Conservation (phyloP, 2,888 invertebrate genomes). For the Nomada fabriciana region DNA sequence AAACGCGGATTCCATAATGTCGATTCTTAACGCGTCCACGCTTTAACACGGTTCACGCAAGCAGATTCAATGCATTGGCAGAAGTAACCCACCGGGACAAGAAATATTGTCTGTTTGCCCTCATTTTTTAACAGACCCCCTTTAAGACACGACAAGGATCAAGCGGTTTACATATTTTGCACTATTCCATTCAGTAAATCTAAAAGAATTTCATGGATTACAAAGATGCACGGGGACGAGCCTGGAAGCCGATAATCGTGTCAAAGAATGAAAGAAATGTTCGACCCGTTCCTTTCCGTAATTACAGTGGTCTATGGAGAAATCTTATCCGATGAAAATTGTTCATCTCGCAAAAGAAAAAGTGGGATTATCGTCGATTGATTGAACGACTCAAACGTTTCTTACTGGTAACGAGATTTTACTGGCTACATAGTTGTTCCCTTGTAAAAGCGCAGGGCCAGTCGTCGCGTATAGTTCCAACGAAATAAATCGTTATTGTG, state of each 20-base stretch:
- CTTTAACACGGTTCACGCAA: not conserved
- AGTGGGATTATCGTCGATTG: not conserved
- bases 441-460: not conserved
- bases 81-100: not conserved
- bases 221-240: not conserved
- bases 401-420: slow-evolving; percentile 1
- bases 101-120: not conserved
- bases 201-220: slow-evolving; percentile 8
- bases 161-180: not conserved
- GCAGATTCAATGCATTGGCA: no score
- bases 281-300: not conserved
- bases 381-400: not conserved
- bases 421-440: not conserved
- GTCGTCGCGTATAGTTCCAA: not conserved
- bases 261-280: not conserved
- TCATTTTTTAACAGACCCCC: not conserved
- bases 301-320: slow-evolving; percentile 4
- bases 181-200: not conserved
- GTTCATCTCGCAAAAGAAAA: not conserved
- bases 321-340: slow-evolving; percentile 9
- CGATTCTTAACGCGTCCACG: not conserved
- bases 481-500: not conserved
- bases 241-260: slow-evolving; percentile 12
- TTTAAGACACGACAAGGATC: not conserved
- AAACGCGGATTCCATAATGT: not conserved